phyloP scores from a whole-genome alignment of 2,113 vertebrate genomes.

The Pandion haliaetus region DNA sequence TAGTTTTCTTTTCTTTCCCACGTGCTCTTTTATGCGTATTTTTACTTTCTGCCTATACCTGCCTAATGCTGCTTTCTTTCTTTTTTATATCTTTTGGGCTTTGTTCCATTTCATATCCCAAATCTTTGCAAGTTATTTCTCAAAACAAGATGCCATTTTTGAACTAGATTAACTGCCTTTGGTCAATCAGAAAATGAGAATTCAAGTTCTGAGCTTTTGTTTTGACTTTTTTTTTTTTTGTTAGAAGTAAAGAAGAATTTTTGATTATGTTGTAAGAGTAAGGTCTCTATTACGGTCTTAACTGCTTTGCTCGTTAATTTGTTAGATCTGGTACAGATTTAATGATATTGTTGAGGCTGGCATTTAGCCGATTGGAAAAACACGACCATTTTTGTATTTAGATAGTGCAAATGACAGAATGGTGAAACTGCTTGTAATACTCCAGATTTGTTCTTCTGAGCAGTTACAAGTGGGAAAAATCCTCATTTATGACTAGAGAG shows the following conservation, averaged over 20 bases:
- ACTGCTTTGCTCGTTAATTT: background rate
- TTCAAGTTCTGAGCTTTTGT: background rate
- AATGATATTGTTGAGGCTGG: background rate
- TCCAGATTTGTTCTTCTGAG: background rate
- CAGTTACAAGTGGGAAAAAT: background rate
- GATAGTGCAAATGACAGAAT: background rate
- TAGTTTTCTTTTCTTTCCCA: background rate
- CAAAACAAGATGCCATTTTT: background rate
- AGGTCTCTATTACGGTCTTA: background rate
- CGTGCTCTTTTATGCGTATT: background rate
- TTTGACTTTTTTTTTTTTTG: background rate
- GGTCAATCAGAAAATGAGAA: background rate
- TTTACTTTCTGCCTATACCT: background rate
- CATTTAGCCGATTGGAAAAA: constrained; percentile 13
- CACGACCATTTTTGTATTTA: background rate
- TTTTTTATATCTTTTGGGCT: background rate
- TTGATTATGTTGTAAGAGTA: background rate
- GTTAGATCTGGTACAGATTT: constrained; percentile 13
- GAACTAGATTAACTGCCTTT: background rate
- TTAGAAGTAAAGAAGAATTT: background rate
- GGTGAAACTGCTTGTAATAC: background rate
- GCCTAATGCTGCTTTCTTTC: background rate
- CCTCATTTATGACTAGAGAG: background rate
- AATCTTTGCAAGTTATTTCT: background rate
- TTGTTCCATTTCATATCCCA: background rate